Evolutionary conservation across 2,888 invertebrate genomes (phyloP).

Genomic region (Agonopterix subpropinquella): DNA sequence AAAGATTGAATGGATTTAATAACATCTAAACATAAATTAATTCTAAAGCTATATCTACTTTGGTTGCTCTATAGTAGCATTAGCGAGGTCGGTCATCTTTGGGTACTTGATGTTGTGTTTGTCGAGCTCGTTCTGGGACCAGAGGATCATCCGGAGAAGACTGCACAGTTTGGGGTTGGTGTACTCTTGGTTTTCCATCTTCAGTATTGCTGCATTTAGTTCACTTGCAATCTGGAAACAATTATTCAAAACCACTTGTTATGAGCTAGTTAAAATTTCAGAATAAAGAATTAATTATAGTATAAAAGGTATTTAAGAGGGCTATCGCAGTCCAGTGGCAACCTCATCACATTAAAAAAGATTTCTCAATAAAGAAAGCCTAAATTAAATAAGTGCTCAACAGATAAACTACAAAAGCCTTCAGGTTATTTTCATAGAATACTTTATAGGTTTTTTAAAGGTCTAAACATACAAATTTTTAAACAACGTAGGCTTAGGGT

Average conservation of each 20-base stretch:
- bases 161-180: constrained; percentile 94
- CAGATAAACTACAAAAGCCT: too few species aligned
- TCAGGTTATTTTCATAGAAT: too few species aligned
- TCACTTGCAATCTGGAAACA: constrained; percentile 92
- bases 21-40: constrained; percentile 4
- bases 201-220: constrained; percentile 97
- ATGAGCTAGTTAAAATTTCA: neutral
- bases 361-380: too few species aligned
- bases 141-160: constrained; percentile 92
- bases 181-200: constrained; percentile 93
- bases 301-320: too few species aligned
- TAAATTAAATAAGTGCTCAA: too few species aligned
- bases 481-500: too few species aligned
- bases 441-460: too few species aligned
- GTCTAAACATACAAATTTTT: too few species aligned
- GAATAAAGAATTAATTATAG: too few species aligned
- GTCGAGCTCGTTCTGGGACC: constrained; percentile 97
- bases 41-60: constrained; percentile 58
- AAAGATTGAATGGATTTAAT: constrained; percentile 2
- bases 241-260: neutral
- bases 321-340: too few species aligned
- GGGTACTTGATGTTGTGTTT: constrained; percentile 96
- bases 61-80: constrained; percentile 86
- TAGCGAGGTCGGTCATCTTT: constrained; percentile 94
- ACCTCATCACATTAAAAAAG: too few species aligned